These are phyloP conservation scores for Gerris lacustris DNA, from an alignment of 2,888 invertebrate genomes.

Conservation along the genomic window DNA sequence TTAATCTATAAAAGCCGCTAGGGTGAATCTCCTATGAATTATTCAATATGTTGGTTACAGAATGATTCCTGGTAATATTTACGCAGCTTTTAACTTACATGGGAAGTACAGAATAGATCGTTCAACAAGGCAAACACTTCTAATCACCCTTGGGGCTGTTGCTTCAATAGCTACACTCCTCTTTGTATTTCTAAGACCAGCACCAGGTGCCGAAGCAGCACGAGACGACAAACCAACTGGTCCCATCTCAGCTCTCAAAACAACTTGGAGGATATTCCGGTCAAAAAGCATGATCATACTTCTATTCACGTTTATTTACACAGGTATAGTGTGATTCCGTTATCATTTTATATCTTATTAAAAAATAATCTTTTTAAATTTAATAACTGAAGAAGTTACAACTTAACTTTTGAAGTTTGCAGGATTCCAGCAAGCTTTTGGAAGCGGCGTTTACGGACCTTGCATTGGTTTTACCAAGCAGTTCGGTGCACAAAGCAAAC, in stretches of 20 bases:
- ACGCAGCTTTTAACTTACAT: conserved; percentile 21
- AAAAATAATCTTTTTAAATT: too few relatives aligned
- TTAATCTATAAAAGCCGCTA: too few relatives aligned
- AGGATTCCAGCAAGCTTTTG: conserved; percentile 92
- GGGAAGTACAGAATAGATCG: conserved; percentile 25
- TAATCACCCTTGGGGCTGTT: conserved; percentile 21
- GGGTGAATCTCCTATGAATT: too few relatives aligned
- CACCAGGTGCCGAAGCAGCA: conserved; percentile 38
- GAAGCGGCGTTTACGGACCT: conserved; percentile 88
- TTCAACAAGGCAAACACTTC: conserved; percentile 22
- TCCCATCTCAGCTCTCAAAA: conserved; percentile 55
- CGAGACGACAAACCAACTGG: conserved; percentile 35
- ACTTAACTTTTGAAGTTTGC: conserved; percentile 19
- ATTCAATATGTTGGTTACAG: conserved; percentile 9
- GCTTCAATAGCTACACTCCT: conserved; percentile 37
- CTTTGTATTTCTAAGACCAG: conserved; percentile 49
- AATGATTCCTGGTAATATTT: conserved; percentile 24
- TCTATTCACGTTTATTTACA: conserved; percentile 75
- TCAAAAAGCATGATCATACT: conserved; percentile 75
- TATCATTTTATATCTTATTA: not conserved
- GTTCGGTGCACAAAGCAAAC: conserved; percentile 66
- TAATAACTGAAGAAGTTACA: too few relatives aligned
- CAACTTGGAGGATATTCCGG: conserved; percentile 60
- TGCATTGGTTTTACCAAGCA: conserved; percentile 74
- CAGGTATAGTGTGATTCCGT: conserved; percentile 46